Percentiles rank a stretch among this genome's conserved stretches.
Evolutionary conservation across 1,140 invertebrate species (phyloP).

Genomic region (Orchestia grillus): DNA sequence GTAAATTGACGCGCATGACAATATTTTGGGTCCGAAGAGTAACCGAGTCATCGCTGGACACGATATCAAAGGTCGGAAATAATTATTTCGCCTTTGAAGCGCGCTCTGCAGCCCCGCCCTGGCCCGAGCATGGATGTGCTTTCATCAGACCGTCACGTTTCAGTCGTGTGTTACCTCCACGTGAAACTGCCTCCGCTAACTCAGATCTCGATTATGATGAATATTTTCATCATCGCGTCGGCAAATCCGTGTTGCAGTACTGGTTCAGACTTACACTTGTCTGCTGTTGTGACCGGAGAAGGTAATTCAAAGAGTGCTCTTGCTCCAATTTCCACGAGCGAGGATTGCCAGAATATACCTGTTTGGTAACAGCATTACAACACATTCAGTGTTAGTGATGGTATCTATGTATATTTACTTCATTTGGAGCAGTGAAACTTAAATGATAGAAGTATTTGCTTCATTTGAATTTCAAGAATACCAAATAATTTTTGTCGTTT

Average conservation of each 20-base stretch:
- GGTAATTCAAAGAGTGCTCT: not conserved
- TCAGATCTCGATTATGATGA: not conserved
- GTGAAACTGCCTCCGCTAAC: not conserved
- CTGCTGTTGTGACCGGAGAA: not conserved
- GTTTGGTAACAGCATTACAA: too few species aligned
- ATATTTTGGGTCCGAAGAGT: not conserved
- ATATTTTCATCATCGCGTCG: not conserved
- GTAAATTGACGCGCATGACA: not conserved
- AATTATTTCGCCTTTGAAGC: not conserved
- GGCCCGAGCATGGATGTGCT: not conserved
- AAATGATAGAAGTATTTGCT: not conserved
- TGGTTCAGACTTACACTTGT: not conserved
- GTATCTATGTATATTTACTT: not conserved
- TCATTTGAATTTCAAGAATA: not conserved
- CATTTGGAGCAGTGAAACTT: not conserved
- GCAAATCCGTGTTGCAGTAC: not conserved
- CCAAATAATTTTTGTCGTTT: not conserved
- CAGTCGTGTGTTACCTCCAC: not conserved
- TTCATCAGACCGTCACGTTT: not conserved
- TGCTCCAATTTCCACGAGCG: not conserved
- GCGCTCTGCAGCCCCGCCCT: too few species aligned
- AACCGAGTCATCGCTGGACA: not conserved
- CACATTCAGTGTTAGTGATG: too few species aligned
- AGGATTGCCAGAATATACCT: not conserved
- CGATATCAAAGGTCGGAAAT: not conserved